These are phyloP conservation scores for Oreochromis grahami DNA, from an alignment of 2,797 vertebrate genomes.

Conservation along the genomic window DNA sequence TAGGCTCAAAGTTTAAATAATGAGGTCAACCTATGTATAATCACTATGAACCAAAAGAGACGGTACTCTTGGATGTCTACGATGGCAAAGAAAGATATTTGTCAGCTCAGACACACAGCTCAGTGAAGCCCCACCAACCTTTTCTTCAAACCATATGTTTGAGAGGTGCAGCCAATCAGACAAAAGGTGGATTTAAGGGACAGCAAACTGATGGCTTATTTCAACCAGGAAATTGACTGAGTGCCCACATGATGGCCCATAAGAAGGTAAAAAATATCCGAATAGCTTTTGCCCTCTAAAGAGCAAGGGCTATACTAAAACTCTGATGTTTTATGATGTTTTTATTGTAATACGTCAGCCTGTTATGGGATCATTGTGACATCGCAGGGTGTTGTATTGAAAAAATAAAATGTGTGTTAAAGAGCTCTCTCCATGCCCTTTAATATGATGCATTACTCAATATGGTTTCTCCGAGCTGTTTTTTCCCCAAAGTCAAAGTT, in stretches of 20 bases:
- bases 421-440: not conserved
- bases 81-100: not conserved
- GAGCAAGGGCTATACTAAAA: not conserved
- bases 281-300: not conserved
- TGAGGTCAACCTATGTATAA: not conserved
- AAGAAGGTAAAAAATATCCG: not conserved
- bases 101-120: accelerated
- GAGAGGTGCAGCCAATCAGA: not conserved
- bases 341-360: not conserved
- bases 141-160: not conserved
- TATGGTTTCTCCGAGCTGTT: not conserved
- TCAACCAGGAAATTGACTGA: not conserved
- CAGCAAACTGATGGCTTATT: not conserved
- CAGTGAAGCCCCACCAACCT: not conserved
- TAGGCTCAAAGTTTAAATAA: not conserved
- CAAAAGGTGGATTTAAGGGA: not conserved
- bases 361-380: not conserved
- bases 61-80: not conserved
- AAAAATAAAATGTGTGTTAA: not conserved
- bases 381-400: accelerated
- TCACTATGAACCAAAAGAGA: not conserved
- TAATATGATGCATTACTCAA: not conserved
- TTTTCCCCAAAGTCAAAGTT: not conserved
- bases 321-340: not conserved
- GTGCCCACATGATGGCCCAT: not conserved